Conservation (phyloP, 92 coral and sea anemone genomes). For the Porites lobata region DNA sequence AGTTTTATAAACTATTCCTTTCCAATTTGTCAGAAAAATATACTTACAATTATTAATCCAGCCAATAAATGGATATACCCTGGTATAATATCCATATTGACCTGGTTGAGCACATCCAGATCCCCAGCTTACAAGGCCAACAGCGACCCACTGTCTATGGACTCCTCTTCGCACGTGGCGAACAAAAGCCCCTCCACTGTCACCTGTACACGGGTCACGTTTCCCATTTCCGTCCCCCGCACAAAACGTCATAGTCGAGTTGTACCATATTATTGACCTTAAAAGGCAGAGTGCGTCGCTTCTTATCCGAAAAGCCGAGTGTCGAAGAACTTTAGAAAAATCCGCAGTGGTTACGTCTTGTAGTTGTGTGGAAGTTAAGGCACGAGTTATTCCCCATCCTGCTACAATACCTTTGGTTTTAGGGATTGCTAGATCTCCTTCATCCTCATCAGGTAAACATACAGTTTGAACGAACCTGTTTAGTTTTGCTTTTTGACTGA, state of each 20-base stretch:
- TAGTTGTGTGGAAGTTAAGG: neutral
- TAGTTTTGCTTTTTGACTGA: constrained; percentile 28
- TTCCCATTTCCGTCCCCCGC: neutral
- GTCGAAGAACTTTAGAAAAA: neutral
- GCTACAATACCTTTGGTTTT: constrained; percentile 49
- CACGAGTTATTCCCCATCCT: constrained; percentile 71
- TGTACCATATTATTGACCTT: neutral
- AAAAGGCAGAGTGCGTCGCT: neutral
- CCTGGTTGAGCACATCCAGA: neutral
- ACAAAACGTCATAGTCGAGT: neutral
- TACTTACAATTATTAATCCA: neutral
- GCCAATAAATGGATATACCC: neutral
- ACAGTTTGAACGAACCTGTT: constrained; percentile 53
- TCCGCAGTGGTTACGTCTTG: neutral
- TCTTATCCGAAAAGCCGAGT: neutral
- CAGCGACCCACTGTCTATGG: neutral
- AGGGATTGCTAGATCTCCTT: constrained; percentile 12
- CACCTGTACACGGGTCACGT: neutral
- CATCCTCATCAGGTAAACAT: constrained; percentile 64
- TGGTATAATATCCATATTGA: neutral
- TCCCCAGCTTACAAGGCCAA: neutral
- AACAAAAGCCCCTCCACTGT: neutral
- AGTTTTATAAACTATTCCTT: too few species aligned
- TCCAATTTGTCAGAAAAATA: too few species aligned
- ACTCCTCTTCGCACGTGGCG: neutral